A percentile compares a stretch with the other conserved stretches of the same genome.
Evolutionary conservation across 2,888 invertebrate species (phyloP).

Genomic region (Agriotes lineatus): DNA sequence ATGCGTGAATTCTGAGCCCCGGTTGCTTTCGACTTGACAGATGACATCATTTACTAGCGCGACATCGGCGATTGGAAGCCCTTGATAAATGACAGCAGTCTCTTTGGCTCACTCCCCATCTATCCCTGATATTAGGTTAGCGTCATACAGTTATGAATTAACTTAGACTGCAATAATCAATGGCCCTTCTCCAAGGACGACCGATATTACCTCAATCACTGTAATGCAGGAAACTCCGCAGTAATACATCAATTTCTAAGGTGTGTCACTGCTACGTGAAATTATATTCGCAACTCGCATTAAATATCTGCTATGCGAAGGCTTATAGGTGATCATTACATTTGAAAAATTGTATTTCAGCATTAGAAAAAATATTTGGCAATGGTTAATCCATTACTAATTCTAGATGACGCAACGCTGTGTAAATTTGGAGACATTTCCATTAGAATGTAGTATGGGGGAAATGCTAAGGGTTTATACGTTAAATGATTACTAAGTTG

Average conservation of each 20-base stretch:
- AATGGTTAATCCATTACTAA: no score
- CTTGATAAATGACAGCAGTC: constrained; percentile 59
- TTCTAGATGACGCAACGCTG: no score
- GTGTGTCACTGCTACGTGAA: background rate
- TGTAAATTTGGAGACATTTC: no score
- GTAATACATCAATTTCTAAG: constrained; percentile 27
- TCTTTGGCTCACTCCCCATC: constrained; percentile 52
- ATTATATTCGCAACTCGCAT: background rate
- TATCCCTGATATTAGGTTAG: constrained; percentile 60
- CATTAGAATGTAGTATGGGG: no score
- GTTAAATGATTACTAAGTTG: no score
- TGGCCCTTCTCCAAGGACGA: constrained; percentile 38
- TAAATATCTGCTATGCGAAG: no score
- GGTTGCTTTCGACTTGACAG: constrained; percentile 47
- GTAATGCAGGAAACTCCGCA: constrained; percentile 37
- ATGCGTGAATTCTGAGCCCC: constrained; percentile 40
- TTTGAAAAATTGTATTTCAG: no score
- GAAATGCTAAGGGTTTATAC: no score
- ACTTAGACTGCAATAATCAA: constrained; percentile 44
- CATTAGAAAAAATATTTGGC: no score
- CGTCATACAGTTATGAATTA: constrained; percentile 61
- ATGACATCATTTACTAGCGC: constrained; percentile 52
- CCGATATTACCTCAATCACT: constrained; percentile 37
- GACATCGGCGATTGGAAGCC: constrained; percentile 51
- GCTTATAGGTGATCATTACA: no score